Conservation (phyloP, 1,140 invertebrate species). For the Lepeophtheirus salmonis region DNA sequence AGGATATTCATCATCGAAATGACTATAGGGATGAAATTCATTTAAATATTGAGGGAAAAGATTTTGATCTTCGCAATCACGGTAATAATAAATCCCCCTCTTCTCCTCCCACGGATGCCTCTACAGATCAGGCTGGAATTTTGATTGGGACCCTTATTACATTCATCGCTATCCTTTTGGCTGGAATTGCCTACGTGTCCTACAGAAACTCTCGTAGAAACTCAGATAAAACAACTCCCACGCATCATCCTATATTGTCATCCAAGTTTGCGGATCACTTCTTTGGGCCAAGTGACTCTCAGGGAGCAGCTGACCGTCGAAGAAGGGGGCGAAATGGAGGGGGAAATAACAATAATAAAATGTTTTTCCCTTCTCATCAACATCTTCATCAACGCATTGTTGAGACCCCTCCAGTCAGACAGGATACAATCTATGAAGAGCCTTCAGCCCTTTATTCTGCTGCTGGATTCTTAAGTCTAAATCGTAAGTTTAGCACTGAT, state of each 20-base stretch:
- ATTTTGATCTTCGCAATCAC: too few relatives aligned
- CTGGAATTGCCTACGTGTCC: conserved; percentile 5
- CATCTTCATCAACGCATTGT: background rate
- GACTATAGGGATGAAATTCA: background rate
- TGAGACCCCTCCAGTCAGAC: background rate
- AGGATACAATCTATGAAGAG: conserved; percentile 16
- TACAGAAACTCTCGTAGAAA: background rate
- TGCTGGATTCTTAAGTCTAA: conserved; percentile 5
- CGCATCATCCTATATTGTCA: background rate
- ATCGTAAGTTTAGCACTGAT: conserved; percentile 9
- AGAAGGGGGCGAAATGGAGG: background rate
- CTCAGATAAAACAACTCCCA: background rate
- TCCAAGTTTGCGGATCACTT: background rate
- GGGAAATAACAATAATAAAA: background rate
- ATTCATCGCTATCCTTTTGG: conserved; percentile 9
- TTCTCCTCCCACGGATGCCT: background rate
- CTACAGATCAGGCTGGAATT: background rate
- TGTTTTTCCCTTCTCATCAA: background rate
- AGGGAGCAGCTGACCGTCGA: background rate
- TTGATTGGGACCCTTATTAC: conserved; percentile 15
- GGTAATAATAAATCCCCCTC: background rate
- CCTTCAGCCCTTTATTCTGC: background rate
- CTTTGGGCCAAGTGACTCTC: background rate
- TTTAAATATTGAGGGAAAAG: background rate
- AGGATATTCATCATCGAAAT: too few relatives aligned